Base-by-base conservation (phyloP, 2,888 invertebrate species). In the Clitarchus hookeri region DNA sequence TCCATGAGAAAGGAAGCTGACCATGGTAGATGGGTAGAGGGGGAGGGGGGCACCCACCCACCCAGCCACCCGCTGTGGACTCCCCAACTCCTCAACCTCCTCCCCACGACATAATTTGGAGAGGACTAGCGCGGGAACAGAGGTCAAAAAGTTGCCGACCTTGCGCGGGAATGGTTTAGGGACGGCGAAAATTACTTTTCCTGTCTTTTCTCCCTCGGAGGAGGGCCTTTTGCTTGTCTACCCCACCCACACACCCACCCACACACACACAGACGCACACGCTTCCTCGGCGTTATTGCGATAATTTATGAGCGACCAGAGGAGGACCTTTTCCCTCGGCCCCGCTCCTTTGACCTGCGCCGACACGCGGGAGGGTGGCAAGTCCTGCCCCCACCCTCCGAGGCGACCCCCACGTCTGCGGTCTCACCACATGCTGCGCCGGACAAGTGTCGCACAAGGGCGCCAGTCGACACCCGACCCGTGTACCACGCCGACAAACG, bases 1-100 rank as follows among this genome's bases (percentile, higher is more conserved):
- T 27, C 27, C 82, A 82, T 82, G 82, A 82, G 82, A 82, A 82
- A 44, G 82, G 11, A 82, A 36, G 82, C 36, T 82, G 82, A 23
- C 27, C 82, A 8, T 6, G 79, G 79, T 6, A 0, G 12, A 11
- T n/a, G 16, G 25, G 79, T 19, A n/a, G 82, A 16, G 27, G 82
- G 13, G 25, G 48, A 8, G 48, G 11, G 48, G 48, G 3, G 8
- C 16, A 48, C 48, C 48, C 48, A 16, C 12, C 0, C 48, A 48
- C 65, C 19, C 65, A 65, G 11, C 65, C 65, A 65, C 12, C 65
- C 65, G 8, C n/a, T 0, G 65, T 23, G 65, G n/a, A 19, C 65
- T 65, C 65, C 36, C 65, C 65, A n/a, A n/a, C 65, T 19, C 65
- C 65, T 19, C 65, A 8, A 2, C n/a, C 65, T 8, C n/a, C 65